Percentiles rank a stretch among this genome's conserved stretches.
These are phyloP conservation scores for Ormia ochracea DNA, from an alignment of 2,888 invertebrate species.

Conservation along the genomic window DNA sequence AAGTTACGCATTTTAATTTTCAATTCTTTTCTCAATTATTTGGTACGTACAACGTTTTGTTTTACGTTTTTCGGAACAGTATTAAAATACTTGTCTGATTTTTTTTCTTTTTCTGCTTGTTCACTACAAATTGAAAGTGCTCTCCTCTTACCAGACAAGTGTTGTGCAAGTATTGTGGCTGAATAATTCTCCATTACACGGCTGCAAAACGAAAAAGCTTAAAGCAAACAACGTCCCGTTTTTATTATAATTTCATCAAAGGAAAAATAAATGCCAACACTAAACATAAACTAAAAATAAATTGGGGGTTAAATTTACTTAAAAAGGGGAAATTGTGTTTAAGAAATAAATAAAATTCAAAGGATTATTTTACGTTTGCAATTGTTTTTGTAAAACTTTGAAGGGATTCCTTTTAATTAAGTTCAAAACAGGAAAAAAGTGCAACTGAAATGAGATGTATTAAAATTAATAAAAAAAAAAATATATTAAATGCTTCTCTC, in stretches of 20 bases:
- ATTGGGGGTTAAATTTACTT: not conserved
- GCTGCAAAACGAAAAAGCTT: not conserved
- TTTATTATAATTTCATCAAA: constrained; percentile 8
- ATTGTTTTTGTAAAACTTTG: not conserved
- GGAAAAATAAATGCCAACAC: not conserved
- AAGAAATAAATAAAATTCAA: not conserved
- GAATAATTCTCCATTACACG: not conserved
- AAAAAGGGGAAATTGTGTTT: not conserved
- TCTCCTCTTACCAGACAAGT: constrained; percentile 34
- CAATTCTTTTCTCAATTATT: constrained; percentile 20
- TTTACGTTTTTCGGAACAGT: not conserved
- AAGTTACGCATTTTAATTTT: constrained; percentile 46
- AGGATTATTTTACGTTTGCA: not conserved
- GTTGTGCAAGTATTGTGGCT: constrained; percentile 5
- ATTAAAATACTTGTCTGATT: not conserved
- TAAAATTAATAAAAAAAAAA: no score
- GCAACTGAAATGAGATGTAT: not conserved
- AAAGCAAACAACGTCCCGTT: constrained; percentile 9
- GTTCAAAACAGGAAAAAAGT: not conserved
- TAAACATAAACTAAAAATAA: not conserved
- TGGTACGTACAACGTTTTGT: constrained; percentile 7
- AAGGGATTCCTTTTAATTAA: constrained; percentile 36
- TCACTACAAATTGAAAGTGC: constrained; percentile 26
- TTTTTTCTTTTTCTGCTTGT: not conserved
- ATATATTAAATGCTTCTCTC: no score